Percentiles rank a stretch among this genome's conserved stretches.
Evolutionary conservation across 2,113 vertebrate species (phyloP).

Genomic region (Taurulus bubalis): DNA sequence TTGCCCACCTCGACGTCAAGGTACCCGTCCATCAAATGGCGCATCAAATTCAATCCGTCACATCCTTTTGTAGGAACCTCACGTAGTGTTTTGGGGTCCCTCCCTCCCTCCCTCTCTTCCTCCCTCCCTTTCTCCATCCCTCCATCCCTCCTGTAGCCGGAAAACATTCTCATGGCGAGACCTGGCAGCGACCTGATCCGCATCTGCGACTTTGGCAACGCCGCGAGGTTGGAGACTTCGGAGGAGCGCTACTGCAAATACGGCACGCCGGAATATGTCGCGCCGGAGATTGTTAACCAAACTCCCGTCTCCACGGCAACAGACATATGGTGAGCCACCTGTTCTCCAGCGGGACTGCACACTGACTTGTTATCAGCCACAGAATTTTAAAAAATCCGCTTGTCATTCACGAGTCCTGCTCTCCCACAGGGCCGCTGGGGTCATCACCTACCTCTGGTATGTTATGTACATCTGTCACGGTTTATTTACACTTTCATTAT

Average conservation of each 20-base stretch:
- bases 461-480: slow-evolving; percentile 22
- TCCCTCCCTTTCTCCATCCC: not conserved
- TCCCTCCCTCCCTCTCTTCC: not conserved
- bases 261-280: slow-evolving; percentile 93
- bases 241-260: slow-evolving; percentile 93
- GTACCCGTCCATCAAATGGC: slow-evolving; percentile 55
- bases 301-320: slow-evolving; percentile 91
- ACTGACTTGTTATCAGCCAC: slow-evolving; percentile 15
- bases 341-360: slow-evolving; percentile 18
- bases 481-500: not conserved
- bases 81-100: not conserved
- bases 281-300: slow-evolving; percentile 96
- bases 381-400: not conserved
- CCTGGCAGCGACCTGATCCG: slow-evolving; percentile 88
- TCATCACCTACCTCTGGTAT: slow-evolving; percentile 95
- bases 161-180: slow-evolving; percentile 92
- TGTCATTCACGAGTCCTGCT: slow-evolving; percentile 29
- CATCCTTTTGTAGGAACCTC: not conserved
- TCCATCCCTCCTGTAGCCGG: slow-evolving; percentile 89
- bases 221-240: slow-evolving; percentile 83
- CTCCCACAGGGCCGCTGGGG: slow-evolving; percentile 89
- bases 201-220: slow-evolving; percentile 95
- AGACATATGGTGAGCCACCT: slow-evolving; percentile 90
- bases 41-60: accelerated
- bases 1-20: slow-evolving; percentile 96